phyloP scores from a whole-genome alignment of 2,113 vertebrate genomes.

The Abramis brama region DNA sequence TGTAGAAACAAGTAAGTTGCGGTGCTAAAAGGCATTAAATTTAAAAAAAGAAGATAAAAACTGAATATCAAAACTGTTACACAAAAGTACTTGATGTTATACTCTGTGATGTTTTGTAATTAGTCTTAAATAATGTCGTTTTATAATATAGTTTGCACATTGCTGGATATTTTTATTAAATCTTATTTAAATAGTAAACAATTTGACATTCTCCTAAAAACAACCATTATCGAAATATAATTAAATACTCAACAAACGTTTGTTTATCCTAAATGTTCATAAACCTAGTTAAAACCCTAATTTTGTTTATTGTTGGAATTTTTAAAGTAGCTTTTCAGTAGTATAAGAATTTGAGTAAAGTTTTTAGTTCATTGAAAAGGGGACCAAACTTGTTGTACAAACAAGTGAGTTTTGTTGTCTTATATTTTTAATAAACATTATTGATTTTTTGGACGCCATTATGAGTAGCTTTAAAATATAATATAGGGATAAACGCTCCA shows the following conservation, averaged over 20 bases:
- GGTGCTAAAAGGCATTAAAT: not conserved
- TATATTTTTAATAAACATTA: too few relatives aligned
- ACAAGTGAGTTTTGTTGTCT: not conserved
- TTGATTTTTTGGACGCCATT: not conserved
- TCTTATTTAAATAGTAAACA: not conserved
- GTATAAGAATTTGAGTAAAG: not conserved
- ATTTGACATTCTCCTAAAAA: not conserved
- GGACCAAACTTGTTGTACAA: slow-evolving; percentile 14
- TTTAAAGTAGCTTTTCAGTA: not conserved
- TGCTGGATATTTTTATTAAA: not conserved
- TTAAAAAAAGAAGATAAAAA: not conserved
- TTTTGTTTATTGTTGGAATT: not conserved
- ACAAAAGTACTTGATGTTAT: not conserved
- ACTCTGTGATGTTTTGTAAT: not conserved
- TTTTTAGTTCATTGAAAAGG: slow-evolving; percentile 27
- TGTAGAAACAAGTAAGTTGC: slow-evolving; percentile 54
- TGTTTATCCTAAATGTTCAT: not conserved
- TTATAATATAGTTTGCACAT: not conserved
- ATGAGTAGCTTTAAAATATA: not conserved
- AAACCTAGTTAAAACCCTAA: not conserved
- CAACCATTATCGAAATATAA: not conserved
- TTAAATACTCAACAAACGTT: not conserved
- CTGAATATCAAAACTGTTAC: not conserved
- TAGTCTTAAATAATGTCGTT: not conserved
- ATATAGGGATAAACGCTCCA: not conserved